Percentiles rank a stretch among this genome's conserved stretches.
These are phyloP conservation scores for Pseudotriccus pelzelni DNA, from an alignment of 2,797 vertebrate genomes.

Conservation along the genomic window DNA sequence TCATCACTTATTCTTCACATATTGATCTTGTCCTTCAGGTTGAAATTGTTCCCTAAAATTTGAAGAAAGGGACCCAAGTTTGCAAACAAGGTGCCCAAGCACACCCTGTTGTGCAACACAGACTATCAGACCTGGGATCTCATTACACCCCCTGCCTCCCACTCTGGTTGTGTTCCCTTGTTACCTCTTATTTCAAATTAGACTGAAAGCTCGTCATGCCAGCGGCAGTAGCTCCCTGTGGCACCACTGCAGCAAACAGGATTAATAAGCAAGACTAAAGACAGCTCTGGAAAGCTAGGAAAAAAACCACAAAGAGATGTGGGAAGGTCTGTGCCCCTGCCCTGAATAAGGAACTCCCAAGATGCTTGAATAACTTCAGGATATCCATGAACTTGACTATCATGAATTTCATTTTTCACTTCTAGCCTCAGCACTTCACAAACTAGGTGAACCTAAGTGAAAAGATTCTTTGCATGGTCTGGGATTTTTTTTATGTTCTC, in stretches of 20 bases:
- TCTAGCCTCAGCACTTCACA: background rate
- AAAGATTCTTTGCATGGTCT: background rate
- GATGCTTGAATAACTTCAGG: background rate
- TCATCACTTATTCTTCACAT: background rate
- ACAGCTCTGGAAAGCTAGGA: slow-evolving; percentile 2
- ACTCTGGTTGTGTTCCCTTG: background rate
- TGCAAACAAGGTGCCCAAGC: background rate
- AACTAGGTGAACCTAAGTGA: background rate
- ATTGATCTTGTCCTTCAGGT: background rate
- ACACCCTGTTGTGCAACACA: background rate
- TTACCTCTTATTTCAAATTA: slow-evolving; percentile 64
- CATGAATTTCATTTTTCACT: background rate
- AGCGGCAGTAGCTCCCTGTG: slow-evolving; percentile 3
- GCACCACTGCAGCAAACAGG: slow-evolving; percentile 8
- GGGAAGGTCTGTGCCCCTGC: background rate
- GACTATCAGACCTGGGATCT: slow-evolving; percentile 13
- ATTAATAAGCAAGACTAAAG: slow-evolving; percentile 11
- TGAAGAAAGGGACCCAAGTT: background rate
- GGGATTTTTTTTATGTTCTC: background rate
- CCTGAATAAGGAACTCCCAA: background rate
- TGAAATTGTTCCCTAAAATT: background rate
- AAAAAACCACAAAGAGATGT: background rate
- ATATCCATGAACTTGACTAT: background rate
- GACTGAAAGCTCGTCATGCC: background rate
- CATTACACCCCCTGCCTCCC: slow-evolving; percentile 59